Conservation (phyloP, 2,797 vertebrate genomes). For the Propithecus deckenii region DNA sequence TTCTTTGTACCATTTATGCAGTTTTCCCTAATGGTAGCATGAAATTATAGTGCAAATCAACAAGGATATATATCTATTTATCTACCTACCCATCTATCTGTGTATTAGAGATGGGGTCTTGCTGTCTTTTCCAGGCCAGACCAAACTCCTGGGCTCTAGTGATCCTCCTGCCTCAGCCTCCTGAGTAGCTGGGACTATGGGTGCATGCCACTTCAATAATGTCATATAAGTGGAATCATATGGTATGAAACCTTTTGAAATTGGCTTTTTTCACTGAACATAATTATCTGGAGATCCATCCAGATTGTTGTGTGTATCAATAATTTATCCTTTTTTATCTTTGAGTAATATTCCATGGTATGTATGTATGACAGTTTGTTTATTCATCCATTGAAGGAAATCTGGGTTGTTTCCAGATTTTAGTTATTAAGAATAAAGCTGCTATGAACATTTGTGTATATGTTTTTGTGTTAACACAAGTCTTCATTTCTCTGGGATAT, state of each 20-base stretch:
- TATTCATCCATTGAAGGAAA: background rate
- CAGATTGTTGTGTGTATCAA: background rate
- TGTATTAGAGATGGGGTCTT: background rate
- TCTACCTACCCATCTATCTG: too few species aligned
- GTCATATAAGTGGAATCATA: background rate
- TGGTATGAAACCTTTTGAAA: background rate
- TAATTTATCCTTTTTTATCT: background rate
- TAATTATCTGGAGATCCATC: background rate
- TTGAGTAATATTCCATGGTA: background rate
- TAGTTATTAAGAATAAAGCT: background rate
- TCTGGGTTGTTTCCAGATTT: background rate
- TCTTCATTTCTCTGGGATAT: background rate
- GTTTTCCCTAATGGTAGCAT: background rate
- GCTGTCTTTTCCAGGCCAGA: background rate
- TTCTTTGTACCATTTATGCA: background rate
- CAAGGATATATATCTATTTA: background rate
- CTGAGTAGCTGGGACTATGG: background rate
- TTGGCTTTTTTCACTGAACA: background rate
- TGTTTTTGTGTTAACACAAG: background rate
- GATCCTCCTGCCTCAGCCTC: background rate
- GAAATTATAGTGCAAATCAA: background rate
- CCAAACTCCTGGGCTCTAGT: background rate
- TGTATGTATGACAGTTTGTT: background rate
- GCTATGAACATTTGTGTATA: background rate
- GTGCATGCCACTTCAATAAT: background rate